phyloP scores from a whole-genome alignment of 1,140 invertebrate genomes.

The Trichonephila inaurata region DNA sequence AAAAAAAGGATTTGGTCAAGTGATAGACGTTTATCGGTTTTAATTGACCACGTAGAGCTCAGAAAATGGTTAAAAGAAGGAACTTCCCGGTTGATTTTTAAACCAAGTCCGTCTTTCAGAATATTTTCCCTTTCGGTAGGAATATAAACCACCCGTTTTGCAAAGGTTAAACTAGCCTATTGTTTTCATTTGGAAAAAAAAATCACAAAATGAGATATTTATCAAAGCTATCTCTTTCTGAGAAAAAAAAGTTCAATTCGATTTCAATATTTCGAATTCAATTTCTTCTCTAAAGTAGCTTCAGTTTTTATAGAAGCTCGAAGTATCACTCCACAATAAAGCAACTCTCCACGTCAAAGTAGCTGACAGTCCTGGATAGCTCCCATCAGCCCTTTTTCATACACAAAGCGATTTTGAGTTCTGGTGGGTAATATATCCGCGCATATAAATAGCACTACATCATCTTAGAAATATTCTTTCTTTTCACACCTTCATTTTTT shows the following conservation, averaged over 20 bases:
- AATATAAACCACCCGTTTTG: too few relatives aligned
- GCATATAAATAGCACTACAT: conserved; percentile 30
- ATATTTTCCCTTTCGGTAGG: too few relatives aligned
- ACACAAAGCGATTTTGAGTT: conserved; percentile 56
- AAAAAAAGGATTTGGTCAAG: too few relatives aligned
- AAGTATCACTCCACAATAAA: conserved; percentile 57
- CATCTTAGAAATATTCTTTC: background rate
- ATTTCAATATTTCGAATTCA: conserved; percentile 26
- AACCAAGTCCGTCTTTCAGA: too few relatives aligned
- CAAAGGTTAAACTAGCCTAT: too few relatives aligned
- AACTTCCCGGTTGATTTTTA: too few relatives aligned
- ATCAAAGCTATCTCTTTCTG: background rate
- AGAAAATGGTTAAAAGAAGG: too few relatives aligned
- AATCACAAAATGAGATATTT: background rate
- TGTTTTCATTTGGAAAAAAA: too few relatives aligned
- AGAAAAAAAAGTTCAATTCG: background rate
- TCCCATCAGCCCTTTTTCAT: conserved; percentile 14
- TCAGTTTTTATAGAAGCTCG: background rate
- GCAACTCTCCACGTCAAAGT: conserved; percentile 21
- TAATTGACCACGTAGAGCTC: too few relatives aligned
- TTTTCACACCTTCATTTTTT: background rate
- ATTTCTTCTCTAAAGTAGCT: conserved; percentile 14
- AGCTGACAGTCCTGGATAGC: conserved; percentile 21
- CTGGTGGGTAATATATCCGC: conserved; percentile 2
- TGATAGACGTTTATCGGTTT: too few relatives aligned